Evolutionary conservation across 1,140 invertebrate genomes (phyloP).

Genomic region (Atopsyche davidsoni): DNA sequence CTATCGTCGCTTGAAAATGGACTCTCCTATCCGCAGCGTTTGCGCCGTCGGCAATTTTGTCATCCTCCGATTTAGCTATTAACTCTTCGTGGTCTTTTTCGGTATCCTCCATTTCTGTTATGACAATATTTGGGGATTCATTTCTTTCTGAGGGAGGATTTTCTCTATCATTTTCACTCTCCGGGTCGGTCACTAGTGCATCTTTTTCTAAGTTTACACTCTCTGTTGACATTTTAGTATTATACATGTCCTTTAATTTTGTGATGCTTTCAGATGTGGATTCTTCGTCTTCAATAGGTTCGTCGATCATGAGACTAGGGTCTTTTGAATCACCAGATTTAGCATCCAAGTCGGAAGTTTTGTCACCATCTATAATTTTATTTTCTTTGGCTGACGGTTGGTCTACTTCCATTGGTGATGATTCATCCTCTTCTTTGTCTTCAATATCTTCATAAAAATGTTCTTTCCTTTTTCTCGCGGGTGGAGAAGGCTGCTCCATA

Average conservation of each 20-base stretch:
- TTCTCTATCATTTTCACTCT: constrained; percentile 39
- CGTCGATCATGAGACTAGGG: constrained; percentile 32
- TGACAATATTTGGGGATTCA: constrained; percentile 44
- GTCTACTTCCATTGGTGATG: constrained; percentile 28
- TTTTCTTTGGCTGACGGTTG: constrained; percentile 31
- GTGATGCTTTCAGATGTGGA: constrained; percentile 16
- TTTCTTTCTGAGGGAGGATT: constrained; percentile 36
- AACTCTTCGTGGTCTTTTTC: constrained; percentile 38
- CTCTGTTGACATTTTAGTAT: constrained; percentile 21
- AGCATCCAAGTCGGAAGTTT: constrained; percentile 17
- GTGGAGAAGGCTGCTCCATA: constrained; percentile 33
- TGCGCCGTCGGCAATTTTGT: constrained; percentile 31
- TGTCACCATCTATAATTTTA: constrained; percentile 31
- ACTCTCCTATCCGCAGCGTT: constrained; percentile 22
- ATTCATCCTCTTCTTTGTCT: constrained; percentile 34
- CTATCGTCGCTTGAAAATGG: constrained; percentile 20
- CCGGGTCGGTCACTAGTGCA: constrained; percentile 40
- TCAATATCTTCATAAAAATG: constrained; percentile 56
- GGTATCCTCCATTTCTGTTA: constrained; percentile 45
- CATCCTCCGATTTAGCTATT: constrained; percentile 13
- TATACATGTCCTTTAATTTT: constrained; percentile 28
- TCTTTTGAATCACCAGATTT: constrained; percentile 27
- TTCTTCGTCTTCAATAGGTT: constrained; percentile 33
- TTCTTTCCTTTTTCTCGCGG: constrained; percentile 45
- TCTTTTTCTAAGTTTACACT: constrained; percentile 37